These are phyloP conservation scores for Oeneis ivallda DNA, from an alignment of 2,888 invertebrate species.

Conservation along the genomic window DNA sequence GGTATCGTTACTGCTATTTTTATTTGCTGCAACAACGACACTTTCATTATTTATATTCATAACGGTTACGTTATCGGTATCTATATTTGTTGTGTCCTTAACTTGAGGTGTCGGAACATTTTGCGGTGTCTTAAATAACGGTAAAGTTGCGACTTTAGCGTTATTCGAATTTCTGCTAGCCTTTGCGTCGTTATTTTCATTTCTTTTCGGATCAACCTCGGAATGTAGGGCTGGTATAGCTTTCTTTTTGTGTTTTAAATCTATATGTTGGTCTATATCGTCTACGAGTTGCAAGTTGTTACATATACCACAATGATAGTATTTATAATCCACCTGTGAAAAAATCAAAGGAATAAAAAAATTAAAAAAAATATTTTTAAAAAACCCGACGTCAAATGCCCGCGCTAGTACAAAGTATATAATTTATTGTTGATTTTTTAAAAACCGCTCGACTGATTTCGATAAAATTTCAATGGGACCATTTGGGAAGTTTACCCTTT, in stretches of 20 bases:
- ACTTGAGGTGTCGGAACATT: neutral
- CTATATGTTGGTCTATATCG: conserved; percentile 44
- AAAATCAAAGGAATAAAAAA: conserved; percentile 26
- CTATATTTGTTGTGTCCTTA: conserved; percentile 3
- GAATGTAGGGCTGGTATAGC: neutral
- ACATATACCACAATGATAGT: conserved; percentile 54
- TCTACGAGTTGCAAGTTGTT: conserved; percentile 45
- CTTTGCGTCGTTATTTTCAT: neutral
- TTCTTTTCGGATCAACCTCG: neutral
- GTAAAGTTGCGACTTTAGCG: neutral
- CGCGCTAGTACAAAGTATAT: no score
- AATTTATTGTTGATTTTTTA: no score
- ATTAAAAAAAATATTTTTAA: no score
- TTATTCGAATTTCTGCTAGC: neutral
- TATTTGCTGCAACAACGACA: neutral
- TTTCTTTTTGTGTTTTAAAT: conserved; percentile 9
- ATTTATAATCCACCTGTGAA: conserved; percentile 47
- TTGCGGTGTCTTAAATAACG: neutral
- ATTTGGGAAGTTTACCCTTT: no score
- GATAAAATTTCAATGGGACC: no score
- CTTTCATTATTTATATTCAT: neutral
- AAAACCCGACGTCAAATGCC: no score
- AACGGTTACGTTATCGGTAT: no score
- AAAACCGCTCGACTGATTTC: no score
- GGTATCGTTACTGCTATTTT: conserved; percentile 7